Base-by-base conservation (phyloP, 2,888 invertebrate genomes). In the Gasteruption jaculator region DNA sequence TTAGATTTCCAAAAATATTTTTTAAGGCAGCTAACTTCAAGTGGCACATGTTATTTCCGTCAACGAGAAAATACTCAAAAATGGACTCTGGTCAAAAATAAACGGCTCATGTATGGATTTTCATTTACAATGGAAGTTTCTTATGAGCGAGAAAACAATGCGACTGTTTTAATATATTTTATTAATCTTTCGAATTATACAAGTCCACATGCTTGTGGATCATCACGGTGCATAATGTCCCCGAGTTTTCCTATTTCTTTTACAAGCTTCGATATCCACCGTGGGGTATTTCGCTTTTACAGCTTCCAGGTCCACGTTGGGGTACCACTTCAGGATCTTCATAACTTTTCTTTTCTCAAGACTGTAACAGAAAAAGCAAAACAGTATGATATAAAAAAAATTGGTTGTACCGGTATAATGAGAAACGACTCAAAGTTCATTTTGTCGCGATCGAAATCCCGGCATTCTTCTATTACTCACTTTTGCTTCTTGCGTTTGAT, bases 281-380 rank as follows among this genome's bases (percentile, higher is more conserved):
- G 80, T 71, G 4, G 92, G 91, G 70, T 82, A 92, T 58, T 85
- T 77, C 45, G 79, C 74, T 62, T 82, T 80, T 15, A 92, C 60
- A 38, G 81, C 74, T 43, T 83, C 80, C 64, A 82, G 65, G 61
- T 88, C 85, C 68, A 87, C 71, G 61, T 91, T 76, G 1, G 91
- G 91, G 70, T 86, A 91, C 27, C 82, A 76, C 50, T 83, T 83
- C 16, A 91, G 46, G 8, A 63, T 15, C n/a, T 46, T 35, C 34
- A 54, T 47, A 2, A 71, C 73, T 21, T 61, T 55, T 24, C 53
- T 60, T 8, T 21, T 49, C 1, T 65, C 46, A 11, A 57, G 58
- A 7, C 74, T 74, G 56, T 30, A 66, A 66, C 8, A 25, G 21
- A 32, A 15, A 14, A 5, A 25, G 30, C 30, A n/a, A 18, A 19